These are phyloP conservation scores for Salvator merianae DNA, from an alignment of 2,113 vertebrate species.

Conservation along the genomic window DNA sequence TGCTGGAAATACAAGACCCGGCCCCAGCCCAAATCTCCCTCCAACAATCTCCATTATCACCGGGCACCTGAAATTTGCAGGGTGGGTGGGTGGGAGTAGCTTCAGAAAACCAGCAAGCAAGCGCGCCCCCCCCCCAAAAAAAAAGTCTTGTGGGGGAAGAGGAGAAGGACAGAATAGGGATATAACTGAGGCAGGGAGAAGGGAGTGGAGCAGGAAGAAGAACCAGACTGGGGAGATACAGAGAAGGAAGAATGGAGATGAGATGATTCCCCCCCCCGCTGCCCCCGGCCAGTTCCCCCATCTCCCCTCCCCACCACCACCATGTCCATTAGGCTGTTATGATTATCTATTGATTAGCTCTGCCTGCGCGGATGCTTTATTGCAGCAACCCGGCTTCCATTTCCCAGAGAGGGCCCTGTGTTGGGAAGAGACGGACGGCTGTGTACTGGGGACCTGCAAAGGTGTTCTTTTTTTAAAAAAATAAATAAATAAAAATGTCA, in stretches of 20 bases:
- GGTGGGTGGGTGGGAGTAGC: too few species aligned
- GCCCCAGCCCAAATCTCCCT: too few species aligned
- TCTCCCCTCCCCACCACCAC: too few species aligned
- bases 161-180: too few species aligned
- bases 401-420: not conserved
- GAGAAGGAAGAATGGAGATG: not conserved
- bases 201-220: not conserved
- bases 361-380: not conserved
- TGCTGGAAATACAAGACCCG: too few species aligned
- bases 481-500: too few species aligned
- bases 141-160: too few species aligned
- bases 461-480: too few species aligned
- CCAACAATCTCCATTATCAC: too few species aligned
- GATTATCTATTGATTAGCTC: conserved; percentile 9
- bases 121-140: too few species aligned
- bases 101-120: not conserved
- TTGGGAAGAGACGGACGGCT: not conserved
- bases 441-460: not conserved
- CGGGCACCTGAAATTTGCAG: too few species aligned
- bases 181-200: not conserved
- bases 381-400: not conserved
- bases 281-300: not conserved
- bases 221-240: not conserved
- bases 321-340: conserved; percentile 15
- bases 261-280: not conserved